phyloP scores from a whole-genome alignment of 2,113 vertebrate genomes.

The Pluvianellus socialis region DNA sequence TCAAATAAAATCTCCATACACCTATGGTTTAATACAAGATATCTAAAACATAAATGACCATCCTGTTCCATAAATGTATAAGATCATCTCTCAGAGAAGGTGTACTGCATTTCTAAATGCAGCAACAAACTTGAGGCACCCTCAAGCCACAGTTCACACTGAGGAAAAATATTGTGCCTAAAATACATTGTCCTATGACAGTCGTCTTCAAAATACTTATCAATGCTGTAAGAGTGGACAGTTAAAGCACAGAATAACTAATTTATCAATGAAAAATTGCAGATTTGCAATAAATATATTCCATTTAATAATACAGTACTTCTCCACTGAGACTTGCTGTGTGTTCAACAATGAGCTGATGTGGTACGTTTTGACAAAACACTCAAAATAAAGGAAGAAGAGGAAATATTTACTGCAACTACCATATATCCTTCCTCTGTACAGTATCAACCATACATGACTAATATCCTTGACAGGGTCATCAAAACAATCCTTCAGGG shows the following conservation, averaged over 20 bases:
- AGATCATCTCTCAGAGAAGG: not conserved
- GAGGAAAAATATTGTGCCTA: not conserved
- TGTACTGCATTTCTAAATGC: not conserved
- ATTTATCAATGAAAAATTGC: not conserved
- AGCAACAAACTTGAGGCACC: not conserved
- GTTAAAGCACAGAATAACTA: not conserved
- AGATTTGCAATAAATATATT: not conserved
- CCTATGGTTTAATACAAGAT: not conserved
- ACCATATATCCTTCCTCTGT: not conserved
- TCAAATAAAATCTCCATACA: not conserved
- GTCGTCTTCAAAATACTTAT: not conserved
- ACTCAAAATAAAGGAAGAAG: not conserved
- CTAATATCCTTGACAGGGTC: not conserved
- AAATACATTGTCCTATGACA: not conserved
- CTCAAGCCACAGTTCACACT: not conserved
- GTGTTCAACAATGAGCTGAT: not conserved
- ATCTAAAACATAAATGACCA: not conserved
- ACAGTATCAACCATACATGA: not conserved
- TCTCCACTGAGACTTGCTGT: not conserved
- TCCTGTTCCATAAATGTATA: not conserved
- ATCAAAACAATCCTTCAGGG: not conserved
- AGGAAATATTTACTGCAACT: not conserved
- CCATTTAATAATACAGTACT: not conserved
- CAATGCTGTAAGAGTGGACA: not conserved
- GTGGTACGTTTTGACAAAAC: not conserved